Evolutionary conservation across 64 coral and sea anemone genomes (phyloP).

Genomic region (Acropora yongei): DNA sequence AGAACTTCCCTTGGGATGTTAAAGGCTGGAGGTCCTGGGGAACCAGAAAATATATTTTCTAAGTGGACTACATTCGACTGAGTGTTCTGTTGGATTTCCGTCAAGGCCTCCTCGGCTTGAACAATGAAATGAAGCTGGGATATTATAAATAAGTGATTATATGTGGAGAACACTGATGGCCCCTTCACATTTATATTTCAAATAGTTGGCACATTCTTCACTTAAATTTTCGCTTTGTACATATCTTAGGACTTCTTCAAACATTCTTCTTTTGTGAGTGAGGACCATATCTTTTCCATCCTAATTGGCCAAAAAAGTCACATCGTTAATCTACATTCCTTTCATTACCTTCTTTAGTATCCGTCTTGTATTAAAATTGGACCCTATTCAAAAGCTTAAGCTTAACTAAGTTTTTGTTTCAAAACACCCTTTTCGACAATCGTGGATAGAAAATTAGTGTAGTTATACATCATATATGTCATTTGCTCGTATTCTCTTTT

Average conservation of each 20-base stretch:
- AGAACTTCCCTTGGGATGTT: constrained; percentile 34
- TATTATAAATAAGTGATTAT: constrained; percentile 17
- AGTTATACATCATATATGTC: too few species aligned
- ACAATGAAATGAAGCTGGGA: constrained; percentile 7
- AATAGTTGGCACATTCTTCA: constrained; percentile 22
- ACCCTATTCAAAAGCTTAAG: too few species aligned
- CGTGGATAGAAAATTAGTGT: too few species aligned
- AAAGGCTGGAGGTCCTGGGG: constrained; percentile 30
- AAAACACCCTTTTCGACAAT: too few species aligned
- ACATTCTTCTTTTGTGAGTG: constrained; percentile 11
- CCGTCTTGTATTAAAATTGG: too few species aligned
- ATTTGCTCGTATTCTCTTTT: too few species aligned
- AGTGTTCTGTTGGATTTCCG: too few species aligned
- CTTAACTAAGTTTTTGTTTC: too few species aligned
- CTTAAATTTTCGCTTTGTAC: constrained; percentile 3
- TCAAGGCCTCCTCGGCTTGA: not conserved
- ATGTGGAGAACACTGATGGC: constrained; percentile 4
- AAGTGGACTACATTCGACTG: not conserved
- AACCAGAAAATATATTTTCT: constrained; percentile 37
- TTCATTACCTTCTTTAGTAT: too few species aligned
- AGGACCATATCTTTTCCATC: constrained; percentile 28
- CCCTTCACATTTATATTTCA: constrained; percentile 47
- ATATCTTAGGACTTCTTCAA: constrained; percentile 28
- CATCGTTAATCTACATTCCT: too few species aligned
- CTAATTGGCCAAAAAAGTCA: too few species aligned